phyloP scores from a whole-genome alignment of 2,888 invertebrate genomes.

The Dromius quadrimaculatus region DNA sequence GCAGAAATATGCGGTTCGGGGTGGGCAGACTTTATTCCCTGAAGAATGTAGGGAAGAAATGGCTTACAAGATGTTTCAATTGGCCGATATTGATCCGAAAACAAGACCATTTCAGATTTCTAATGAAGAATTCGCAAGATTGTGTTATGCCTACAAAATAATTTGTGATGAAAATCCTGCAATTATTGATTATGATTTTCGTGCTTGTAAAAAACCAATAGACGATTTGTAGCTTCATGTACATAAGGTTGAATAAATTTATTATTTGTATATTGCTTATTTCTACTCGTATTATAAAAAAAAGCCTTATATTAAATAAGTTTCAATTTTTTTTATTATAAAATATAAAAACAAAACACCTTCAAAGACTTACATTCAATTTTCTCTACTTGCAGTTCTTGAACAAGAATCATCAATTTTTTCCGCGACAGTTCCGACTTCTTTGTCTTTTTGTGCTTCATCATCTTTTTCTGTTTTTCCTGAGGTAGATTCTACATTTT shows the following conservation, averaged over 20 bases:
- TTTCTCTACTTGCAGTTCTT: neutral
- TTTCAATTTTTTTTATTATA: neutral
- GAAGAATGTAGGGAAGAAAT: conserved; percentile 75
- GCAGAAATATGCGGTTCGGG: conserved; percentile 83
- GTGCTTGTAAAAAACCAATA: conserved; percentile 66
- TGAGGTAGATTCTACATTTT: neutral
- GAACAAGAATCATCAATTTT: neutral
- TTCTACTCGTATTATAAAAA: neutral
- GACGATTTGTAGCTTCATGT: conserved; percentile 53
- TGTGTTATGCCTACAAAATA: conserved; percentile 82
- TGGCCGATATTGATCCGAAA: conserved; percentile 79
- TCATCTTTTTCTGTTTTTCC: neutral
- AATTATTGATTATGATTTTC: conserved; percentile 76
- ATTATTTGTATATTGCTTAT: conserved; percentile 3
- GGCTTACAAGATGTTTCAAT: conserved; percentile 73
- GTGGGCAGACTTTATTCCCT: conserved; percentile 83
- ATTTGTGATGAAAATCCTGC: conserved; percentile 78
- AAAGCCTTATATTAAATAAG: neutral
- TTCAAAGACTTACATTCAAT: neutral
- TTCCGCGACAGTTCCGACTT: neutral
- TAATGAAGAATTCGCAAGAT: conserved; percentile 81
- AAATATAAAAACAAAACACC: neutral
- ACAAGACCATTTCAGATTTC: conserved; percentile 80
- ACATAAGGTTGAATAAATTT: neutral
- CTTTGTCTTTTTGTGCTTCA: neutral